Base-by-base conservation (phyloP, 2,113 vertebrate genomes). In the Delphinus delphis region DNA sequence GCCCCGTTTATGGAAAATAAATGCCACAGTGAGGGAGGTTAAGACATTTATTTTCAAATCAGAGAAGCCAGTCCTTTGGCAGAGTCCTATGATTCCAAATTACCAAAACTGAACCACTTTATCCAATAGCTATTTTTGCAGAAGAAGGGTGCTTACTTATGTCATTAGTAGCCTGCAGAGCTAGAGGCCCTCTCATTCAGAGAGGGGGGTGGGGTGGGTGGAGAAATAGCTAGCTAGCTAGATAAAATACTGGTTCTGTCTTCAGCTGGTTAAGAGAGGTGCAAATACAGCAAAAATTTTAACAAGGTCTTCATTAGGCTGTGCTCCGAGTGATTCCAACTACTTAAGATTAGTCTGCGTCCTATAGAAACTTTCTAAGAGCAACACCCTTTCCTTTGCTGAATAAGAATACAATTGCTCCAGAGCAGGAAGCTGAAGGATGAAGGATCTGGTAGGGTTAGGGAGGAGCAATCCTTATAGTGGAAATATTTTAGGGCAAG, bases 1-100 rank as follows among this genome's bases (percentile, higher is more conserved):
- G 96, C 89, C 55, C 85, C 90, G 88, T 95, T 98, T 97, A 96
- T 96, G 97, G 97, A 97, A 98, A 98, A 98, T 98, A 98, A 98
- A 98, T 98, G 96, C 95, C 95, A 71, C 23, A 79, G 71, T 28
- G 33, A 97, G 80, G 87, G 58, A 97, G 97, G 96, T 97, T 96
- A 98, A 97, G 96, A 93, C 97, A 95, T 79, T 95, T 97, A 87
- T 92, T 97, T 98, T 97, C 97, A 96, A 97, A 98, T 97, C 36
- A n/a, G 91, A 87, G 97, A 65, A 86, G 84, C 79, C 95, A 92
- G 90, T 97, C 79, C 50, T 90, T 79, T 97, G 90, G 90, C 96
- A 97, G 97, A 81, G 74, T 68, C 44, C 93, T 96, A 82, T 97
- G 96, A 97, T 98, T 98, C 79, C 76, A 74, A 96, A 96, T 92